Evolutionary conservation across 2,888 invertebrate genomes (phyloP), one percentile per base, ranked within the genome.

Genomic region (Margaritifera margaritifera): DNA sequence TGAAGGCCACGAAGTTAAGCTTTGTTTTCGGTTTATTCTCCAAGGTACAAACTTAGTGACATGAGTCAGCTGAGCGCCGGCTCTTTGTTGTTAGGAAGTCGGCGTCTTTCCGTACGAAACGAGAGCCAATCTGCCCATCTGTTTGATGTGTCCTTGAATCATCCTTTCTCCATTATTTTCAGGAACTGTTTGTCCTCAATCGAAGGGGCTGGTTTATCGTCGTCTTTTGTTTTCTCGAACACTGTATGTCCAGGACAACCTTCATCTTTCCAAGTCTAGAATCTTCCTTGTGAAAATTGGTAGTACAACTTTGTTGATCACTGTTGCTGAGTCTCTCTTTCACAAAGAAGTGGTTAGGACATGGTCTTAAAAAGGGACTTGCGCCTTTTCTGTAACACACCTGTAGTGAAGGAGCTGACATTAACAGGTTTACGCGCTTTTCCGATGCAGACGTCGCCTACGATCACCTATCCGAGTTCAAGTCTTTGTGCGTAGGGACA

Each of bases 41-140:
- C 2, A 42, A 15, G 1, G 42, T 42, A 42, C 1, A 11, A 0
- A 15, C 3, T 2, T 31, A 8, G 8, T 8, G 31, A 8, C 8
- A 1, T 8, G 8, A 31, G 31, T 31, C 31, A 8, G 8, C 8
- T 31, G 31, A 31, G 8, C 31, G 4, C 4, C 2, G 31, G 6
- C 31, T 42, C 2, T 42, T 42, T 42, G 11, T 42, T 42, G 31
- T 31, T 31, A 31, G 70, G 73, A 27, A 68, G 53, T 25, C 18
- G 24, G 1, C 3, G 31, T 24, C 70, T 64, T 51, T 18, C 6
- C 6, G 20, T 19, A 51, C 64, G 68, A 53, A 75, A 75, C 0
- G 70, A 68, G 18, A 75, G 42, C 15, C 68, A 73, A 25, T 71
- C 71, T 18, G 60, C 55, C 70, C 64, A 75, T 19, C 62, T 55